Evolutionary conservation across 2,797 vertebrate species (phyloP).

Genomic region (Hoplostethus atlanticus): DNA sequence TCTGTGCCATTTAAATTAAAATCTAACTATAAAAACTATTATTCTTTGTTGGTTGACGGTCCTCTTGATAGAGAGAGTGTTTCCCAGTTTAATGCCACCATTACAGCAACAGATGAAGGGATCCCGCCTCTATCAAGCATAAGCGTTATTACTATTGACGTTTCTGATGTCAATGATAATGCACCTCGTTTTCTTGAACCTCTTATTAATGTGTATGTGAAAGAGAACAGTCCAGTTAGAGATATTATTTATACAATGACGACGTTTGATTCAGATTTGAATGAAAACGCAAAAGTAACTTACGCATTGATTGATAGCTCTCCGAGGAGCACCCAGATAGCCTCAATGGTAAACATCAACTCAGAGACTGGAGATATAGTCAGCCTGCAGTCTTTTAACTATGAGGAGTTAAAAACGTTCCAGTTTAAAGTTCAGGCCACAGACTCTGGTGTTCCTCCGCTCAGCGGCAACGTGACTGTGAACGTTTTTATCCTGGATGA

Average conservation of each 20-base stretch:
- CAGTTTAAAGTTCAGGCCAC: constrained; percentile 87
- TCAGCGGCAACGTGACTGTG: constrained; percentile 88
- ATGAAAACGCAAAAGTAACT: constrained; percentile 85
- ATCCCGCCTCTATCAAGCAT: constrained; percentile 65
- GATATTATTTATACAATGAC: constrained; percentile 57
- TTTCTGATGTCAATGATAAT: constrained; percentile 81
- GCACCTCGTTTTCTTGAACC: constrained; percentile 66
- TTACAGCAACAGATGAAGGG: constrained; percentile 75
- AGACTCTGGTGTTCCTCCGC: constrained; percentile 84
- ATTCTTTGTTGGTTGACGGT: constrained; percentile 75
- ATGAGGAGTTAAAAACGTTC: constrained; percentile 79
- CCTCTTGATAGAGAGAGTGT: constrained; percentile 73
- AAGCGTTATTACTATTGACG: constrained; percentile 56
- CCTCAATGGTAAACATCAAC: constrained; percentile 87
- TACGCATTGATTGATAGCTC: constrained; percentile 84
- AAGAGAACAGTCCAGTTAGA: constrained; percentile 74
- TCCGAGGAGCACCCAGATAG: constrained; percentile 70
- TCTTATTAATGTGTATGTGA: constrained; percentile 66
- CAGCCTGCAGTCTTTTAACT: constrained; percentile 74
- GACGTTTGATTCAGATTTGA: constrained; percentile 66
- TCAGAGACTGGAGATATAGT: constrained; percentile 80
- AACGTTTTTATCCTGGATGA: constrained; percentile 81
- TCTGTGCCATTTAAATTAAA: constrained; percentile 74
- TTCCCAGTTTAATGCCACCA: constrained; percentile 65
- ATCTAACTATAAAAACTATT: constrained; percentile 77